Conservation (phyloP, 53 echinoderm and acorn worm genomes). For the Apostichopus leukothele region DNA sequence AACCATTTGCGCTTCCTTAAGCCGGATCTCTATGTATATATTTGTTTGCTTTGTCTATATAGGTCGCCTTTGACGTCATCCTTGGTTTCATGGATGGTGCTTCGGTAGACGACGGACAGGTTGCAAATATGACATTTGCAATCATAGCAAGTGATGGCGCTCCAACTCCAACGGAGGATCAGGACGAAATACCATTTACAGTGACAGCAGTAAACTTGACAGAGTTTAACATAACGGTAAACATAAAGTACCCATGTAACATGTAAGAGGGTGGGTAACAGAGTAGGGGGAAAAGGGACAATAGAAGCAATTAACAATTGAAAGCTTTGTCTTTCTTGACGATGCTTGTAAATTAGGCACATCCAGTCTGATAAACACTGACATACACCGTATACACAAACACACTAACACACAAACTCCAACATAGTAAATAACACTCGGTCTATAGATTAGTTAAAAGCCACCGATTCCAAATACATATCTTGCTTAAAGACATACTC, state of each 20-base stretch:
- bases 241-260: neutral
- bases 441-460: too few relatives aligned
- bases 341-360: too few relatives aligned
- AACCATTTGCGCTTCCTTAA: too few relatives aligned
- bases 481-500: too few relatives aligned
- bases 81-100: constrained; percentile 10
- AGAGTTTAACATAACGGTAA: constrained; percentile 13
- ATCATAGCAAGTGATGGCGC: constrained; percentile 9
- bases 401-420: too few relatives aligned
- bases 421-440: too few relatives aligned
- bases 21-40: too few relatives aligned
- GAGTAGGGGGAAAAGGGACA: neutral
- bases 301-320: too few relatives aligned
- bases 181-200: neutral
- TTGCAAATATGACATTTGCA: neutral
- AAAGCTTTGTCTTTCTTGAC: too few relatives aligned
- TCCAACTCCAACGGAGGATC: neutral
- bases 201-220: constrained; percentile 8
- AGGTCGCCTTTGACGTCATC: neutral
- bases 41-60: neutral
- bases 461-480: too few relatives aligned
- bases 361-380: too few relatives aligned
- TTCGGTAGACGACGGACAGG: neutral
- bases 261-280: neutral
- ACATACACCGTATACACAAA: too few relatives aligned